A percentile compares a stretch with the other conserved stretches of the same genome.
These are phyloP conservation scores for Melinaea marsaeus DNA, from an alignment of 2,888 invertebrate genomes.

Conservation along the genomic window DNA sequence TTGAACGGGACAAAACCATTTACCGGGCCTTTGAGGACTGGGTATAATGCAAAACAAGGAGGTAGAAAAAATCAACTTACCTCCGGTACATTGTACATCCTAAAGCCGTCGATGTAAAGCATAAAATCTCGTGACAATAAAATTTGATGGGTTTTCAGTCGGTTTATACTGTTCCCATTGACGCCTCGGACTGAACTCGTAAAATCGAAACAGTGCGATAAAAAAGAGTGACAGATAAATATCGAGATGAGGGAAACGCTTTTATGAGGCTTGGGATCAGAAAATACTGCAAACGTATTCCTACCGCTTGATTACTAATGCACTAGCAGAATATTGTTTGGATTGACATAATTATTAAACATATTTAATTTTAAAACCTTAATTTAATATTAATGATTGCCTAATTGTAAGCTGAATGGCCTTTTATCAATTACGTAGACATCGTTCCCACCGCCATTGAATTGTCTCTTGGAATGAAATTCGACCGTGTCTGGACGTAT, in stretches of 20 bases:
- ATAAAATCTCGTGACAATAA: constrained; percentile 36
- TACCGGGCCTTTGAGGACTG: constrained; percentile 57
- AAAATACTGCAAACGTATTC: constrained; percentile 14
- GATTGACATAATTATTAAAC: constrained; percentile 3
- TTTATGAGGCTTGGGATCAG: constrained; percentile 34
- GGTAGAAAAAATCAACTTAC: constrained; percentile 37
- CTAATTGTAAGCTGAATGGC: neutral
- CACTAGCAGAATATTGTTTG: constrained; percentile 13
- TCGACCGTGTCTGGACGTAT: constrained; percentile 12
- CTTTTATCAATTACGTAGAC: constrained; percentile 1
- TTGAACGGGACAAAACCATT: constrained; percentile 62
- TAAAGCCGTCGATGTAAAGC: constrained; percentile 38
- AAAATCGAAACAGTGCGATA: constrained; percentile 69
- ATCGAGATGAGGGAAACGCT: constrained; percentile 66
- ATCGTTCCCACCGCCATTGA: constrained; percentile 13
- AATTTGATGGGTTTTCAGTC: constrained; percentile 42
- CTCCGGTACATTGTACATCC: constrained; percentile 21
- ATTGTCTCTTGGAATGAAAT: constrained; percentile 19
- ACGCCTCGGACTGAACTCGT: constrained; percentile 62
- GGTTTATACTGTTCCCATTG: constrained; percentile 55
- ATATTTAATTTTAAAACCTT: too few species aligned
- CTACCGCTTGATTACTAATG: neutral
- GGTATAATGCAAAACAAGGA: constrained; percentile 56
- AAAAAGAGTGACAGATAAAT: constrained; percentile 69
- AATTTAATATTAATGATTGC: neutral